Evolutionary conservation across 2,113 vertebrate genomes (phyloP), one percentile per base, ranked within the genome.

Genomic region (Eudyptes chrysolophus): DNA sequence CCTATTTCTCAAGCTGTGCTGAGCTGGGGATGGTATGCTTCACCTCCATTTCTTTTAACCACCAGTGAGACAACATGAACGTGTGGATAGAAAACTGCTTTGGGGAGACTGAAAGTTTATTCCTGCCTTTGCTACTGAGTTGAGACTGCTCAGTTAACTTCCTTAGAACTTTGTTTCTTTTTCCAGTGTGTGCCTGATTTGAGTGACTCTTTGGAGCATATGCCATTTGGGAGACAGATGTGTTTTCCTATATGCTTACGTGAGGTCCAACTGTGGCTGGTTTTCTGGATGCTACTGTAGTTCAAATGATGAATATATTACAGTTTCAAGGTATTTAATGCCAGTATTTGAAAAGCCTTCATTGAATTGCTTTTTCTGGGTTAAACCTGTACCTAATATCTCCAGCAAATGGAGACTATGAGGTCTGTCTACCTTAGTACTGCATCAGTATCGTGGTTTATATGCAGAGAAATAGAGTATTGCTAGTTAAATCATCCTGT

Each of bases 231-330:
- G 16, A 44, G 22, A 27, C 1, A 2, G 27, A 14, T 76, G 34
- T 66, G 32, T 84, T 80, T 76, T 84, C 18, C 74, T 80, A 3
- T 60, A n/a, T 0, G 6, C 25, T 84, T 52, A 19, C 10, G 16
- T 0, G 1, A 66, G 25, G 49, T 36, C 58, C 36, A 52, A 1
- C 29, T 62, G 69, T 2, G 1, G 17, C 7, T 71, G n/a, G 2
- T 65, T 65, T 80, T 80, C n/a, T 55, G 57, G 44, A 44, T 60
- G 26, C 17, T 77, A 1, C 34, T 85, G 21, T 29, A 36, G 34
- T 81, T 91, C 18, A 46, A 71, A 55, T 40, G 26, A 46, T 34
- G 1, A 81, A 32, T 46, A 32, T 20, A 32, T 84, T 64, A 22
- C 24, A 18, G 11, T 87, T 82, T 64, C 54, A 25, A 57, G 38